Evolutionary conservation across 1,140 invertebrate species (phyloP).

Genomic region (Oncopodura yosiiana): DNA sequence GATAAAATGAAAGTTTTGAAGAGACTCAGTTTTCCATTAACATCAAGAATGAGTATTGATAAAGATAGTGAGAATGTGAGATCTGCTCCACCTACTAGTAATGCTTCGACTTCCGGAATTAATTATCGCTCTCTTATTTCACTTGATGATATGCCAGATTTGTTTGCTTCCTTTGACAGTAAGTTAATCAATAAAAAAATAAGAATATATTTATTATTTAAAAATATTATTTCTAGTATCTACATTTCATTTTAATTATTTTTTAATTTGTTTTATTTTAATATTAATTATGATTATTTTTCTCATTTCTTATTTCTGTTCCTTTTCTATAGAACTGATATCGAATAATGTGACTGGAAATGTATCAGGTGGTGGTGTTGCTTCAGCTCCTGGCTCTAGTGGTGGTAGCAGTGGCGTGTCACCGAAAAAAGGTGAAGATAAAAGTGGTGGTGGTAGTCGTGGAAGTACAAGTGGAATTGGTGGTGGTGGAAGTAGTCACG

Average conservation of each 20-base stretch:
- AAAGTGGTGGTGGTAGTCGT: too few relatives aligned
- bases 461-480: too few relatives aligned
- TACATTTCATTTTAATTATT: not conserved
- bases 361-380: too few relatives aligned
- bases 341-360: not conserved
- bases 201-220: too few relatives aligned
- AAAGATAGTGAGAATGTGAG: slow-evolving; percentile 44
- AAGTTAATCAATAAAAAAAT: too few relatives aligned
- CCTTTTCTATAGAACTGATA: not conserved
- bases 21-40: slow-evolving; percentile 77
- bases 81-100: slow-evolving; percentile 42
- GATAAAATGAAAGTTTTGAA: slow-evolving; percentile 56
- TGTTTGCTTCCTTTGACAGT: slow-evolving; percentile 91
- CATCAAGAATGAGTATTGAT: too few relatives aligned
- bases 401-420: too few relatives aligned
- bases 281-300: not conserved
- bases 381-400: too few relatives aligned
- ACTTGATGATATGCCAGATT: slow-evolving; percentile 84
- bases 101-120: too few relatives aligned
- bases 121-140: slow-evolving; percentile 86
- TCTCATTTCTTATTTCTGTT: not conserved
- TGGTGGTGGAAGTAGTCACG: too few relatives aligned
- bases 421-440: too few relatives aligned
- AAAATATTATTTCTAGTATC: not conserved
- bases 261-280: not conserved